Evolutionary conservation across 2,797 vertebrate species (phyloP).

Genomic region (Gorsachius magnificus): DNA sequence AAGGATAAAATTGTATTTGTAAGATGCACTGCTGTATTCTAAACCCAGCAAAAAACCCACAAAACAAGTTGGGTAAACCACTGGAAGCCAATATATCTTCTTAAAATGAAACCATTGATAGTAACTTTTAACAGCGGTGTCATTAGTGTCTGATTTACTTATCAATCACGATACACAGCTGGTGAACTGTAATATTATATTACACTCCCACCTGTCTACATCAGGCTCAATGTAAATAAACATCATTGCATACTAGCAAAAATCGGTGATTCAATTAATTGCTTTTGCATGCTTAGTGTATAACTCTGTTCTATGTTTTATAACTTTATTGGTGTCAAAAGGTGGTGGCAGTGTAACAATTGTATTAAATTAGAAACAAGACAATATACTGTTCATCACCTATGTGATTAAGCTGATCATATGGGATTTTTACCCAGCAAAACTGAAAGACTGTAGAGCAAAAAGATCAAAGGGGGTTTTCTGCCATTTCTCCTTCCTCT

Average conservation of each 20-base stretch:
- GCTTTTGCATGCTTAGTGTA: not conserved
- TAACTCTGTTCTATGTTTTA: not conserved
- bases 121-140: not conserved
- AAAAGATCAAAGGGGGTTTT: not conserved
- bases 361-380: not conserved
- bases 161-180: not conserved
- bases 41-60: not conserved
- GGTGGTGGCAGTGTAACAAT: not conserved
- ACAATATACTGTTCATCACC: not conserved
- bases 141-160: not conserved
- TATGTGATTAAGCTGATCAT: not conserved
- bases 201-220: not conserved
- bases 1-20: not conserved
- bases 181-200: not conserved
- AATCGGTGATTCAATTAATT: not conserved
- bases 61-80: not conserved
- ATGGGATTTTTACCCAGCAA: not conserved
- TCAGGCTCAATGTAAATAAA: not conserved
- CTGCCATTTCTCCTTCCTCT: not conserved
- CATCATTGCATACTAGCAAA: not conserved
- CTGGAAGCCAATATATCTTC: not conserved
- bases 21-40: not conserved
- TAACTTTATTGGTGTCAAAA: not conserved
- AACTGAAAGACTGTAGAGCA: not conserved
- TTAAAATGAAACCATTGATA: not conserved